These are phyloP conservation scores for Drosophila flavopinicola DNA, from an alignment of 2,888 invertebrate genomes.

Conservation along the genomic window DNA sequence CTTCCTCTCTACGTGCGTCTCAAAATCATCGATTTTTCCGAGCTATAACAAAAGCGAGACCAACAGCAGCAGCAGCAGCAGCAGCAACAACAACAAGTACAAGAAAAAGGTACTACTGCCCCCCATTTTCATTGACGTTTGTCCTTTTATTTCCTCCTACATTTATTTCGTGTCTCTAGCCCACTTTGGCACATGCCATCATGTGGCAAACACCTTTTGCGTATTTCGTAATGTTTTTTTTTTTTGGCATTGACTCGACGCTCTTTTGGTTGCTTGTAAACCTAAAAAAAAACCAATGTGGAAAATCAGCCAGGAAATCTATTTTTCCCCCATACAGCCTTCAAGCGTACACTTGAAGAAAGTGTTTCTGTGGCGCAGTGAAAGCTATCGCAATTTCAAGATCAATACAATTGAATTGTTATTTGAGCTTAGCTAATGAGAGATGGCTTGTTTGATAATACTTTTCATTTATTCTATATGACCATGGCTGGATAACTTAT, in stretches of 20 bases:
- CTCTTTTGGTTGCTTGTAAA: slow-evolving; percentile 9
- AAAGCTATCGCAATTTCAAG: slow-evolving; percentile 10
- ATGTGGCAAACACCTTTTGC: slow-evolving; percentile 21
- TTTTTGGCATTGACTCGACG: slow-evolving; percentile 1
- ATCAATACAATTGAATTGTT: slow-evolving; percentile 12
- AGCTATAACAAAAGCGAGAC: slow-evolving; percentile 45
- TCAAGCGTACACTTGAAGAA: slow-evolving; percentile 31
- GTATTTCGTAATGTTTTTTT: slow-evolving; percentile 43
- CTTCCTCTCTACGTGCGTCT: slow-evolving; percentile 53
- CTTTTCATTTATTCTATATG: no score
- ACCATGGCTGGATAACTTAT: no score
- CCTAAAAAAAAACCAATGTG: slow-evolving; percentile 11
- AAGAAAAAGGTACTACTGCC: slow-evolving; percentile 58
- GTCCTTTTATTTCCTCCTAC: slow-evolving; percentile 28
- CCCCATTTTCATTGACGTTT: slow-evolving; percentile 58
- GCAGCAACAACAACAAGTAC: slow-evolving; percentile 38
- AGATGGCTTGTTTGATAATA: no score
- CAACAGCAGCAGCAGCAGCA: no score
- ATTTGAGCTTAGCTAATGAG: background rate
- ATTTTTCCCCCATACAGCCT: no score
- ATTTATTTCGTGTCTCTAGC: slow-evolving; percentile 15
- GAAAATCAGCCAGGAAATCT: slow-evolving; percentile 28
- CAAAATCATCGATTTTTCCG: slow-evolving; percentile 70
- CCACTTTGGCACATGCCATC: slow-evolving; percentile 23
- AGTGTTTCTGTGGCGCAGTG: slow-evolving; percentile 1